Base-by-base conservation (phyloP, 2,797 vertebrate genomes). In the Eleutherodactylus coqui region DNA sequence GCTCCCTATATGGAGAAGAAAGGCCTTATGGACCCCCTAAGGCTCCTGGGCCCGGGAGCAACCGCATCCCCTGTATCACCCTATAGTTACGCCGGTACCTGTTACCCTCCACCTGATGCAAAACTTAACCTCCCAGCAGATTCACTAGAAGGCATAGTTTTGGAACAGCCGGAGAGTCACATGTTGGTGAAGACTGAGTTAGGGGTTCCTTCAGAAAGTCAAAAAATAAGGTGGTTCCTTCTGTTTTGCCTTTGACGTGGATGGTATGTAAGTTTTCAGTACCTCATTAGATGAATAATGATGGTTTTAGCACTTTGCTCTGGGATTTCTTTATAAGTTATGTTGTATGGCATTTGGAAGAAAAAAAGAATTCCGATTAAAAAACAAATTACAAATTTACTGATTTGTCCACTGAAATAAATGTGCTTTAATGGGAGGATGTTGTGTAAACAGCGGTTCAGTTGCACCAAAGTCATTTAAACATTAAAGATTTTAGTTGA, bases 271-370 rank as follows among this genome's bases (percentile, higher is more conserved):
- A 58, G 32, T 19, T 32, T 77, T 77, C 8, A 55, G 55, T 38
- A 55, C 75, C 49, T 77, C 51, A 58, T 38, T 77, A 36, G 41
- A 38, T 38, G 51, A 49, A 75, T 75, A 6, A 53, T 34, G 21
- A 41, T 51, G 47, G 32, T 76, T 76, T 24, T 36, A 2, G 16
- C 17, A 13, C 34, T 21, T 51, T 1, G 0, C n/a, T 38, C 21
- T 11, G 38, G 38, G 17, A 27, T 16, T 75, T 34, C 19, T 24
- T 32, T 27, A 75, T 9, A 16, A 34, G 19, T 34, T 21, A 34
- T 51, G 6, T 19, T 19, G 45, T 49, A 19, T 34, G 29, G 17
- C n/a, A 47, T 47, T 75, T 64, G 58, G 10, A 53, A 53, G 45
- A 19, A 76, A 76, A 49, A 3, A 34, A 49, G n/a, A 75, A 51